phyloP scores from a whole-genome alignment of 2,113 vertebrate genomes.

The Chroicocephalus ridibundus region DNA sequence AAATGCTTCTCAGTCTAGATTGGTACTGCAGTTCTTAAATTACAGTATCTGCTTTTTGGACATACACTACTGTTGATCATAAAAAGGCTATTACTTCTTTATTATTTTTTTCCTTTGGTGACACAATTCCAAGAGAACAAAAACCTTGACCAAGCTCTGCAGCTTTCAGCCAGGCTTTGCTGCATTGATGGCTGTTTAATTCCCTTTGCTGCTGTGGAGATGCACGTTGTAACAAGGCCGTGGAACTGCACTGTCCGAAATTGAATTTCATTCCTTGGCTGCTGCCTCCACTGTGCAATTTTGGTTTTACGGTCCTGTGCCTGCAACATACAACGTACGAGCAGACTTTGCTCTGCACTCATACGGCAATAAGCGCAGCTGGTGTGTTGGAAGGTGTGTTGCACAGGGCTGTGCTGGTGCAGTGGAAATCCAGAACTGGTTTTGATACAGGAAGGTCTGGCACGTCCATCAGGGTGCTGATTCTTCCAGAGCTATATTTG shows the following conservation, averaged over 20 bases:
- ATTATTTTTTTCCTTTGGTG: not conserved
- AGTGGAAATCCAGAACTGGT: not conserved
- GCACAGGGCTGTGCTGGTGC: not conserved
- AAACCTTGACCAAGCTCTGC: not conserved
- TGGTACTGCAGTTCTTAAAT: not conserved
- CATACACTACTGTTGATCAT: not conserved
- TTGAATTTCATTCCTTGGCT: not conserved
- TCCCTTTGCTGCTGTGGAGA: not conserved
- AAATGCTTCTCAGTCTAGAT: not conserved
- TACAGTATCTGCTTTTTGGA: not conserved
- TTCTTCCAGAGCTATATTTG: not conserved
- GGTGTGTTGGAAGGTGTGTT: not conserved
- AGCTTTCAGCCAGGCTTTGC: not conserved
- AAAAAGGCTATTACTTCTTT: not conserved
- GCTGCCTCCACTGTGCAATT: not conserved
- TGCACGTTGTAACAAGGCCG: rapidly evolving
- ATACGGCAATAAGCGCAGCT: not conserved
- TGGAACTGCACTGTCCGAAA: not conserved
- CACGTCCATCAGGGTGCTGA: not conserved
- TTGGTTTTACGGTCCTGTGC: not conserved
- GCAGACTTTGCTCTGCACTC: not conserved
- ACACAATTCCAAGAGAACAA: not conserved
- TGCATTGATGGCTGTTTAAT: not conserved
- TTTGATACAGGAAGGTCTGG: not conserved
- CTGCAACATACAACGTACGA: not conserved